Base-by-base conservation (phyloP, 2,888 invertebrate genomes). In the Drosophila flavopinicola region DNA sequence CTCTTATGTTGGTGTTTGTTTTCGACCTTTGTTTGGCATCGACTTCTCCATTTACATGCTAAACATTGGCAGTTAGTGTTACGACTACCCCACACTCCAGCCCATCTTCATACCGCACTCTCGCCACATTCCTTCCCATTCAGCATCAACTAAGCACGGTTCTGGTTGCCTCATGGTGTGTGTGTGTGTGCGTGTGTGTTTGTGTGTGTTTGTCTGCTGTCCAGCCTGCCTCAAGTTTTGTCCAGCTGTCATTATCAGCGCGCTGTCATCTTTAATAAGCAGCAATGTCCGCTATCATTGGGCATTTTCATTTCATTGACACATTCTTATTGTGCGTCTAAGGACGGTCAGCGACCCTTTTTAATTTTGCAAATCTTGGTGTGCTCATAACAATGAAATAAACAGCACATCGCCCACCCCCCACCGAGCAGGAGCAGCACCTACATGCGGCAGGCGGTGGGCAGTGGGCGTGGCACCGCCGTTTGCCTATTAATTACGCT, bases 251-350 rank as follows among this genome's bases (percentile, higher is more conserved):
- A 66, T 67, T 86, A 84, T 86, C 87, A 73, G 67, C 67, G 63
- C 25, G 52, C 75, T 86, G 79, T 84, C 88, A 84, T 88, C 84
- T 88, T 84, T 88, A 86, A 84, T 86, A 86, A 88, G 82, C 83
- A 64, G 71, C 77, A 69, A 79, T 79, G 86, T 74, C 67, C 68
- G 77, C 75, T 84, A 84, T 84, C 88, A 72, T 68, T 39, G 32
- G 20, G 66, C 69, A 61, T 86, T 84, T 88, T 73, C 78, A 69
- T 84, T 80, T 68, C 87, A 84, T 84, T 88, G 84, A 84, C 88
- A 88, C 87, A 73, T 86, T 80, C 77, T 69, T 71, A 77, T 79
- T 84, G 74, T 49, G 39, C 45, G 37, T 57, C 61, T 63, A 63
- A 67, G 58, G 59, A 77, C 64, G 78, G 72, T 70, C 76, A 61